Base-by-base conservation (phyloP, 2,888 invertebrate species). In the Volucella inanis region DNA sequence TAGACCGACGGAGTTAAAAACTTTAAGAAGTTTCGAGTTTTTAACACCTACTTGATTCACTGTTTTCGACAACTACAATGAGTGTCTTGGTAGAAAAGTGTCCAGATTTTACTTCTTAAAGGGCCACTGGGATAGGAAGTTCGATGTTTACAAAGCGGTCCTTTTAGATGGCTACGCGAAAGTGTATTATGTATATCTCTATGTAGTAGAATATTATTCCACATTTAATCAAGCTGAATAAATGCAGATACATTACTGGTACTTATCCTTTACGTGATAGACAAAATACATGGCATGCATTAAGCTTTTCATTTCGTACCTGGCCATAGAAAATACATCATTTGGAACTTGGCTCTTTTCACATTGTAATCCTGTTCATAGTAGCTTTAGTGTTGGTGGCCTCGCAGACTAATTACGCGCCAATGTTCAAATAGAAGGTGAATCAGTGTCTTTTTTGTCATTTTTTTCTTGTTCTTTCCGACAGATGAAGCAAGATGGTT, bases 201-300 rank as follows among this genome's bases (percentile, higher is more conserved):
- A 31, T 0, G 31, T 31, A 31, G 4, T 22, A 22, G n/a, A n/a
- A n/a, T n/a, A n/a, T n/a, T n/a, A n/a, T n/a, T n/a, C n/a, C n/a
- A n/a, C 0, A 31, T 31, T 31, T 0, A 31, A 6, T 31, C 31
- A 4, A 31, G 6, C 31, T 6, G 6, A 31, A 31, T 76, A 61
- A 76, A 76, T 68, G 67, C n/a, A 52, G 45, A 52, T 47, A 59
- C 45, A 52, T 61, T 59, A 59, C 76, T 67, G 45, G 76, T 52
- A 61, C 59, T 45, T 50, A 31, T 76, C 18, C 18, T 50, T 38
- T 59, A 41, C 67, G 45, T 68, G 67, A 39, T 50, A 43, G 50
- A 38, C 43, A 8, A 45, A 68, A 57, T 4, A 59, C 45, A 22
- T 50, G 39, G 31, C 22, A 50, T 75, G 59, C 75, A 50, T 75